Evolutionary conservation across 2,113 vertebrate genomes (phyloP).

Genomic region (Oophaga pumilio): DNA sequence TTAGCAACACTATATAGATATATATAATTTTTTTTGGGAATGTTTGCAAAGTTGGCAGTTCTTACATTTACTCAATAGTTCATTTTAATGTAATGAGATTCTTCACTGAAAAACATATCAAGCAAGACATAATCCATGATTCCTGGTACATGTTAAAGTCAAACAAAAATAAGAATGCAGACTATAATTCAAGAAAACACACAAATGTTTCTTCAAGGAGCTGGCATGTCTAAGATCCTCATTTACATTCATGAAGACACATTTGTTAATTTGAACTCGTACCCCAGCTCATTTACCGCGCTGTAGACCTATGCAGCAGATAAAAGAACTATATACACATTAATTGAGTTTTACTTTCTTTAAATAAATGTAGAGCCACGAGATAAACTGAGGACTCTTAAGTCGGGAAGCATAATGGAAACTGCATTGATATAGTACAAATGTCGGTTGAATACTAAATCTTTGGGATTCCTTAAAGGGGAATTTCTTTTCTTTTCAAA

Average conservation of each 20-base stretch:
- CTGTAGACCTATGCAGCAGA: background rate
- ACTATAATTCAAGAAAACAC: background rate
- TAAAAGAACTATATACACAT: background rate
- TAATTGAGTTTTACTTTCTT: constrained; percentile 47
- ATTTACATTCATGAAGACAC: constrained; percentile 24
- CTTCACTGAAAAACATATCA: background rate
- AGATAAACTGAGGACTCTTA: constrained; percentile 49
- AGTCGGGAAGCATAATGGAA: constrained; percentile 44
- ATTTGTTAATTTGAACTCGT: constrained; percentile 46
- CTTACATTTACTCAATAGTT: too few relatives aligned
- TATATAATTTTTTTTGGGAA: too few relatives aligned
- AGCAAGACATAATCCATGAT: background rate
- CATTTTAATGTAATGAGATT: background rate
- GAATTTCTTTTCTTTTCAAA: background rate
- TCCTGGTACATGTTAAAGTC: background rate
- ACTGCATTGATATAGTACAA: constrained; percentile 21
- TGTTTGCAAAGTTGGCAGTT: too few relatives aligned
- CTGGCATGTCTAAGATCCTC: background rate
- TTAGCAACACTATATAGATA: too few relatives aligned
- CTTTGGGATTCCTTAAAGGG: background rate
- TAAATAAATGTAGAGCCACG: constrained; percentile 43
- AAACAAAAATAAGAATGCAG: background rate
- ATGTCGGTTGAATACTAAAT: constrained; percentile 27
- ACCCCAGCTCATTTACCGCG: constrained; percentile 47
- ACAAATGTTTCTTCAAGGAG: background rate